Percentiles rank a stretch among this genome's conserved stretches.
Conservation (phyloP, 2,888 invertebrate species). For the Ormyrus pomaceus region DNA sequence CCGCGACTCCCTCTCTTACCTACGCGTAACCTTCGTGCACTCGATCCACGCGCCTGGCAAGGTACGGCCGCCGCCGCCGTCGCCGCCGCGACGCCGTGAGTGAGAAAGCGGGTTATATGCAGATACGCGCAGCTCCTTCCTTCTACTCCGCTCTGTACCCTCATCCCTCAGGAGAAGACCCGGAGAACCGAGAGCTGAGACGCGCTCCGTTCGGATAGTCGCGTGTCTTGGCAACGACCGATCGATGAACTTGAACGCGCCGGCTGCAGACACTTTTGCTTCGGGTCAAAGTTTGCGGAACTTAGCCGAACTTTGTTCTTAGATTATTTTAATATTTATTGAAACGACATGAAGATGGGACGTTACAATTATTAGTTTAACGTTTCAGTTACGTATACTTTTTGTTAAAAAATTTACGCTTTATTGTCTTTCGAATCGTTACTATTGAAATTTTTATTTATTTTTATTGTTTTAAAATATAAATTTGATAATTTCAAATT, state of each 20-base stretch:
- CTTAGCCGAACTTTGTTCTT: too few relatives aligned
- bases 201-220: not conserved
- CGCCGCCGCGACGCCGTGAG: constrained; percentile 56
- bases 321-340: too few relatives aligned
- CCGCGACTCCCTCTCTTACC: constrained; percentile 36
- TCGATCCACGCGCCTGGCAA: not conserved
- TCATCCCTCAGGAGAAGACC: not conserved
- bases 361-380: too few relatives aligned
- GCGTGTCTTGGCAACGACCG: constrained; percentile 27
- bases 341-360: too few relatives aligned
- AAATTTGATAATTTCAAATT: too few relatives aligned
- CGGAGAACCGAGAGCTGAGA: not conserved
- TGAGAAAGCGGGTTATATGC: constrained; percentile 70
- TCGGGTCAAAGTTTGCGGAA: not conserved
- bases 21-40: not conserved
- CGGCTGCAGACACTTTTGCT: not conserved
- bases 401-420: too few relatives aligned
- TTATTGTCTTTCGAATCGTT: too few relatives aligned
- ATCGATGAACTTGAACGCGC: constrained; percentile 13
- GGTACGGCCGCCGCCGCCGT: constrained; percentile 46
- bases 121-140: constrained; percentile 59
- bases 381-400: too few relatives aligned
- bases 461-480: too few relatives aligned
- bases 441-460: too few relatives aligned
- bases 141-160: not conserved